These are phyloP conservation scores for Brenthis hecate DNA, from an alignment of 2,888 invertebrate species.

Conservation along the genomic window DNA sequence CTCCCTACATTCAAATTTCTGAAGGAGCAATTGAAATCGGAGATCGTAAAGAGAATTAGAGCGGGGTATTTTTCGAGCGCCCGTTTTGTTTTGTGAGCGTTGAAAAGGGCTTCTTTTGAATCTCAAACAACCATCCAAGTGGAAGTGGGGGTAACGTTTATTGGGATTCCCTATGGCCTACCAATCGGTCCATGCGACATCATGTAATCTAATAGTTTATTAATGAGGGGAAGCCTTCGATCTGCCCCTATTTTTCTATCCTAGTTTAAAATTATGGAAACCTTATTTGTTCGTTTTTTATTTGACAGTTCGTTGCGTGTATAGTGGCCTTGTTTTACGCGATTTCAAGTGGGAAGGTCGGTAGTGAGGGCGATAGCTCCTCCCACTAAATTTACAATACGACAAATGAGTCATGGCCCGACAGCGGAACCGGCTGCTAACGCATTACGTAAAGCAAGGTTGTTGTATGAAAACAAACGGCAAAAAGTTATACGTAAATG, in stretches of 20 bases:
- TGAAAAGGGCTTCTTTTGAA: constrained; percentile 81
- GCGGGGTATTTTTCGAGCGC: constrained; percentile 77
- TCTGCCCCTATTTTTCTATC: constrained; percentile 77
- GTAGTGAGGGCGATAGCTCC: constrained; percentile 65
- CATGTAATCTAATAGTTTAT: constrained; percentile 82
- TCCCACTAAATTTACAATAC: constrained; percentile 80
- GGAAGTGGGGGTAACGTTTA: constrained; percentile 80
- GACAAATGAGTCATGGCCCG: constrained; percentile 70
- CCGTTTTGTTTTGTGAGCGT: constrained; percentile 76
- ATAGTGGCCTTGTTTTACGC: constrained; percentile 69
- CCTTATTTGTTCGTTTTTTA: constrained; percentile 59
- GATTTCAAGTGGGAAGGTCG: constrained; percentile 71
- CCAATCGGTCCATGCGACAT: constrained; percentile 77
- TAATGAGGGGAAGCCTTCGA: constrained; percentile 78
- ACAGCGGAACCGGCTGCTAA: constrained; percentile 65
- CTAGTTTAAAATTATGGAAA: constrained; percentile 73
- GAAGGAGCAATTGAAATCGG: constrained; percentile 83
- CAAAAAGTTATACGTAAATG: constrained; percentile 58
- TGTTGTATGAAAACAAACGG: constrained; percentile 77
- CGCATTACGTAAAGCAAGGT: constrained; percentile 74
- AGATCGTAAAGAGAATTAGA: constrained; percentile 83
- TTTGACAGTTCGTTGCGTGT: constrained; percentile 57
- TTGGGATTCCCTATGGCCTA: constrained; percentile 80
- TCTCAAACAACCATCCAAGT: constrained; percentile 78
- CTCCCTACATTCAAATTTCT: constrained; percentile 82